Evolutionary conservation across 2,888 invertebrate species (phyloP).

Genomic region (Eupithecia subfuscata): DNA sequence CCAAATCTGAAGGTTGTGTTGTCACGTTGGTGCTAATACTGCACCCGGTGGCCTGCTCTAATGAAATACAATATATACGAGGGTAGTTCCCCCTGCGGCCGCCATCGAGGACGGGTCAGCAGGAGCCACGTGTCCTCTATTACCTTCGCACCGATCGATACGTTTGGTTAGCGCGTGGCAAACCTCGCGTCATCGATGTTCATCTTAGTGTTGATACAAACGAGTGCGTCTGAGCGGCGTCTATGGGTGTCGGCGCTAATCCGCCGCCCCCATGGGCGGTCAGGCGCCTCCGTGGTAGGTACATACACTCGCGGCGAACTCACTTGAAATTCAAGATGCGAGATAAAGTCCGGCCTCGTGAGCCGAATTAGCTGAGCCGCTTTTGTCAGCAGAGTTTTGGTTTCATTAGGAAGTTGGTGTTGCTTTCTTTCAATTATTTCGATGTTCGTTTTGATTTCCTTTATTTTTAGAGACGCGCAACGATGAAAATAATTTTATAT

Average conservation of each 20-base stretch:
- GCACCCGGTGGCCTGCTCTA: background rate
- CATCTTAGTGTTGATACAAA: background rate
- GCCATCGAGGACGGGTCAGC: background rate
- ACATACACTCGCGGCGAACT: background rate
- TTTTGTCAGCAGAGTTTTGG: constrained; percentile 3
- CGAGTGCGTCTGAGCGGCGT: background rate
- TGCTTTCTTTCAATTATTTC: background rate
- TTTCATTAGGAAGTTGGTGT: background rate
- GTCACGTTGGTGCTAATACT: background rate
- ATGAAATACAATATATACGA: constrained; percentile 3
- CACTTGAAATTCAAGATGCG: background rate
- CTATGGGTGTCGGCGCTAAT: background rate
- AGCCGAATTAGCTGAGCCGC: constrained; percentile 1
- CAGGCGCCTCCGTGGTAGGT: background rate
- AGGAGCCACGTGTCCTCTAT: background rate
- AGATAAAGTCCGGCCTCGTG: background rate
- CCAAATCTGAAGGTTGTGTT: background rate
- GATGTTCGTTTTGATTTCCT: background rate
- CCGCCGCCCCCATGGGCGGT: background rate
- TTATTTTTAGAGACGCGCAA: background rate
- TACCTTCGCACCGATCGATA: background rate
- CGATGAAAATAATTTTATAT: background rate
- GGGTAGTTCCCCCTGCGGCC: background rate
- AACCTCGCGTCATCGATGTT: background rate
- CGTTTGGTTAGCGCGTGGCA: background rate